Evolutionary conservation across 2,113 vertebrate species (phyloP), one percentile per base, ranked within the genome.

Genomic region (Poecile atricapillus): DNA sequence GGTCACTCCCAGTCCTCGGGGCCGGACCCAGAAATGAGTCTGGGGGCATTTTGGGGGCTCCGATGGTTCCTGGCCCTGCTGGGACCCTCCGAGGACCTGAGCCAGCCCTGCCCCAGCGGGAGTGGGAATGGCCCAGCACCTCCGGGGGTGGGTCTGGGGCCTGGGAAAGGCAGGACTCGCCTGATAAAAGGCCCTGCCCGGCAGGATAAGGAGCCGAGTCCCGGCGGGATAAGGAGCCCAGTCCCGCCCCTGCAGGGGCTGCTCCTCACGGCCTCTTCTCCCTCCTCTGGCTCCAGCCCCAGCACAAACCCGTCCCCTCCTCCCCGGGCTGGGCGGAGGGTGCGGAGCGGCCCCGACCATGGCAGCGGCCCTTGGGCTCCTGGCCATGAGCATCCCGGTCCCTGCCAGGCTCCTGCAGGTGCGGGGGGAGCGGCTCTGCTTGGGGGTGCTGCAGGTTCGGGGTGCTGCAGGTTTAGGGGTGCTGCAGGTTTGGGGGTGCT

Each of bases 281-380:
- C 53, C 53, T 46, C 5, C 3, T 4, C 31, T 9, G 53, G 9
- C 41, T 35, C 53, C 15, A 15, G 10, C 3, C 53, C 41, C 70
- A 5, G 41, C 24, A 2, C 71, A 7, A 13, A 35, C 33, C 41
- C 19, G 0, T 27, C 31, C 52, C 63, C 31, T 16, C 31, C 17
- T 23, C 19, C 63, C 30, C 14, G 41, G 63, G 30, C 30, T 5
- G 28, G 28, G 41, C 62, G 27, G 7, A 41, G 41, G 63, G 30
- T 2, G 8, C 64, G 5, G 44, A 67, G 33, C 64, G 43, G 64
- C 28, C 50, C 39, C 39, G 62, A 3, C 30, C 9, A 58, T 74
- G 70, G 70, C 53, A 7, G 52, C 41, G 31, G 70, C 13, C 7
- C 3, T 12, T 0, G 53, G 52, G 39, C 7, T 41, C 0, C 3